phyloP scores from a whole-genome alignment of 2,888 invertebrate species.

The Norana najaformis region DNA sequence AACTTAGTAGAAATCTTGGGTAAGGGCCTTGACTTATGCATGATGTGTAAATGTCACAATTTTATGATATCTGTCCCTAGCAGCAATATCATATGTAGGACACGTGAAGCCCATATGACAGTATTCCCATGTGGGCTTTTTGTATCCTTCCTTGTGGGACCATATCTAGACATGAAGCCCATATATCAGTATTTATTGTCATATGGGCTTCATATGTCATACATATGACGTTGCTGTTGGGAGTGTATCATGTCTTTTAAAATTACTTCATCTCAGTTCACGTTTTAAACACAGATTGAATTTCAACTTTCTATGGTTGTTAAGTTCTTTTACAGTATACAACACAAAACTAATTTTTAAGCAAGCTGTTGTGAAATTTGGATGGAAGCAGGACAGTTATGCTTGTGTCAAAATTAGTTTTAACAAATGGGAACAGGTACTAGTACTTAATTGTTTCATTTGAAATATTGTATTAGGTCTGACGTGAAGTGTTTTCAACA shows the following conservation, averaged over 20 bases:
- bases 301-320: not conserved
- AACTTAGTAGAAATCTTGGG: too few relatives aligned
- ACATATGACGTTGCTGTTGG: too few relatives aligned
- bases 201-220: too few relatives aligned
- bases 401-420: too few relatives aligned
- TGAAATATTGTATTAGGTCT: too few relatives aligned
- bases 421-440: not conserved
- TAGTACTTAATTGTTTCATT: not conserved
- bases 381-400: not conserved
- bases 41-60: not conserved
- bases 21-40: too few relatives aligned
- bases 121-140: too few relatives aligned
- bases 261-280: not conserved
- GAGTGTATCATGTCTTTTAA: not conserved
- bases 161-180: too few relatives aligned
- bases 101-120: too few relatives aligned
- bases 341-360: not conserved
- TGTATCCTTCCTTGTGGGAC: too few relatives aligned
- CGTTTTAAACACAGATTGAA: not conserved
- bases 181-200: too few relatives aligned
- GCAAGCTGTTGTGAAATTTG: not conserved
- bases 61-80: not conserved
- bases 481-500: not conserved
- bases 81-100: too few relatives aligned
- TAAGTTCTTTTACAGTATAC: not conserved